These are phyloP conservation scores for Perca schrenkii DNA, from an alignment of 2,113 vertebrate genomes.

Conservation along the genomic window DNA sequence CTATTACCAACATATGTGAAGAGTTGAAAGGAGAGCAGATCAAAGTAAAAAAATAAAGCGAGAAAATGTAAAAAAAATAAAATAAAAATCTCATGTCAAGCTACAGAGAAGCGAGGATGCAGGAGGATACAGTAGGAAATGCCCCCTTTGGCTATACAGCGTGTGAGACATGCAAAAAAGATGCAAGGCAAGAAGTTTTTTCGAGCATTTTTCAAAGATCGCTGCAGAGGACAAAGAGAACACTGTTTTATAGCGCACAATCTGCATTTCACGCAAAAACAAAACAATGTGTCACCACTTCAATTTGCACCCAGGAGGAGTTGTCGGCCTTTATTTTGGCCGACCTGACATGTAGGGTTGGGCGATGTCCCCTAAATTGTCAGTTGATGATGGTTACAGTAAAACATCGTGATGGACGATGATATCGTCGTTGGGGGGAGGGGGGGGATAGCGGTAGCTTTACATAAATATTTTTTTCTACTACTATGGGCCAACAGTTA, in stretches of 20 bases:
- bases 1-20: constrained; percentile 70
- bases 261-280: constrained; percentile 17
- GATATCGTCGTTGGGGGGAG: too few species aligned
- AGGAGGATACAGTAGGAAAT: constrained; percentile 47
- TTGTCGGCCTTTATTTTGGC: too few species aligned
- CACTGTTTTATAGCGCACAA: neutral
- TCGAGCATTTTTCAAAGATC: constrained; percentile 13
- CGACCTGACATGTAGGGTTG: too few species aligned
- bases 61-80: constrained; percentile 37
- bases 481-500: too few species aligned
- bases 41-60: constrained; percentile 55
- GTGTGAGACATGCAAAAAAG: constrained; percentile 30
- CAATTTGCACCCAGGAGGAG: neutral
- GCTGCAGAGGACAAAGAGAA: neutral
- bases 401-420: too few species aligned
- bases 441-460: too few species aligned
- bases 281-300: constrained; percentile 12
- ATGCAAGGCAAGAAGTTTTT: constrained; percentile 17
- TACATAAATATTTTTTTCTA: too few species aligned
- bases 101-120: constrained; percentile 57
- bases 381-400: too few species aligned
- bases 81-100: constrained; percentile 27
- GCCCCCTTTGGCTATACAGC: constrained; percentile 33
- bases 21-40: constrained; percentile 73
- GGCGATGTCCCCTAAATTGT: too few species aligned